phyloP scores from a whole-genome alignment of 2,113 vertebrate species.

The Cavia aperea region DNA sequence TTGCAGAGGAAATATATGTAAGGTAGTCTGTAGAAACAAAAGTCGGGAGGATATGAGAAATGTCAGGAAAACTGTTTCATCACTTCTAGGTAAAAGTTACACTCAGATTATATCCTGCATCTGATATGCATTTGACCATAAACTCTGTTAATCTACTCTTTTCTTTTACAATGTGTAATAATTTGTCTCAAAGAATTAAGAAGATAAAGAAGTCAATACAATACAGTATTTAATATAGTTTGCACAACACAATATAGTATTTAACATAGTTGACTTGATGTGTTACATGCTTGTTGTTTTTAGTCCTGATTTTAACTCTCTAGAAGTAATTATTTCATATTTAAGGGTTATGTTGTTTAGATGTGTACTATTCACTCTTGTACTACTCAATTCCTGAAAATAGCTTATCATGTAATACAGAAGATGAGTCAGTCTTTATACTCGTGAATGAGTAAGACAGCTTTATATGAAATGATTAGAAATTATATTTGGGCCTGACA shows the following conservation, averaged over 20 bases:
- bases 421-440: neutral
- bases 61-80: neutral
- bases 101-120: neutral
- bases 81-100: neutral
- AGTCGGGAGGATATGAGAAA: neutral
- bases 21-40: neutral
- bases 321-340: neutral
- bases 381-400: neutral
- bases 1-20: neutral
- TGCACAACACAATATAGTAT: neutral
- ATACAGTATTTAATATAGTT: neutral
- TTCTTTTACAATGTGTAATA: constrained; percentile 17
- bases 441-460: neutral
- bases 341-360: neutral
- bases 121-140: neutral
- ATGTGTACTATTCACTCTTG: neutral
- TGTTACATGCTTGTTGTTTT: neutral
- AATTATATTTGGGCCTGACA: neutral
- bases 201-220: neutral
- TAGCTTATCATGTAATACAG: neutral
- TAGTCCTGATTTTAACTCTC: neutral
- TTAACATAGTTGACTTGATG: neutral
- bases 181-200: neutral
- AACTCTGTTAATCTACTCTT: neutral
- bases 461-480: neutral